Percentiles rank a stretch among this genome's conserved stretches.
phyloP scores from a whole-genome alignment of 64 coral and sea anemone genomes.

The Montipora cactus region DNA sequence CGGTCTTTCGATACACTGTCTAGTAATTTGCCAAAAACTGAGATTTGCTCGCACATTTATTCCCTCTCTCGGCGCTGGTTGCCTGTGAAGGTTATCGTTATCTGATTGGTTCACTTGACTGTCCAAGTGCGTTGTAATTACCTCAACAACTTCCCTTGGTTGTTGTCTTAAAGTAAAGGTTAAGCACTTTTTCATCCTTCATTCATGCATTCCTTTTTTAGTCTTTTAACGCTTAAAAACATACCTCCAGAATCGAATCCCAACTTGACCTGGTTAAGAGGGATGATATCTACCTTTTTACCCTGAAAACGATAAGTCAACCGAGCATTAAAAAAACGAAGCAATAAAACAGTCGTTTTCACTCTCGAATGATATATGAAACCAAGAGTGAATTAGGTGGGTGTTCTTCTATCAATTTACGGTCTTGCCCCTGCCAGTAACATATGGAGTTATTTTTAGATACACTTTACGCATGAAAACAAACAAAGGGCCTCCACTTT shows the following conservation, averaged over 20 bases:
- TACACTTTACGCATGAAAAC: no score
- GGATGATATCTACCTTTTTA: conserved; percentile 78
- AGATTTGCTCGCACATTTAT: not conserved
- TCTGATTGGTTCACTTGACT: not conserved
- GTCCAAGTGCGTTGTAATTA: not conserved
- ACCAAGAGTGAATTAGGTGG: no score
- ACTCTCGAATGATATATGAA: no score
- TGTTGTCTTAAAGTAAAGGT: not conserved
- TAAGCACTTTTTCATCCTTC: no score
- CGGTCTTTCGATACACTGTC: no score
- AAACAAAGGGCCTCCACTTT: no score
- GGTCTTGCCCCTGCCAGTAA: no score
- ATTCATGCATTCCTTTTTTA: no score
- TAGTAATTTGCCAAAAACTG: not conserved
- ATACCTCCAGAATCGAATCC: conserved; percentile 97
- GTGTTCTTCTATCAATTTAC: no score
- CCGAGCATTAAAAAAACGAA: not conserved
- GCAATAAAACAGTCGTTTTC: not conserved
- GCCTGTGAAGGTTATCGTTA: not conserved
- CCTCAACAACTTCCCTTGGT: not conserved
- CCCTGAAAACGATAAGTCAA: conserved; percentile 34
- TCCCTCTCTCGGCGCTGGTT: not conserved
- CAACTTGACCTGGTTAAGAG: conserved; percentile 69
- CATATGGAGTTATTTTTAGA: no score
- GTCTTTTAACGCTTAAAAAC: not conserved